Evolutionary conservation across 2,797 vertebrate species (phyloP), one percentile per base, ranked within the genome.

Genomic region (Dallia pectoralis): DNA sequence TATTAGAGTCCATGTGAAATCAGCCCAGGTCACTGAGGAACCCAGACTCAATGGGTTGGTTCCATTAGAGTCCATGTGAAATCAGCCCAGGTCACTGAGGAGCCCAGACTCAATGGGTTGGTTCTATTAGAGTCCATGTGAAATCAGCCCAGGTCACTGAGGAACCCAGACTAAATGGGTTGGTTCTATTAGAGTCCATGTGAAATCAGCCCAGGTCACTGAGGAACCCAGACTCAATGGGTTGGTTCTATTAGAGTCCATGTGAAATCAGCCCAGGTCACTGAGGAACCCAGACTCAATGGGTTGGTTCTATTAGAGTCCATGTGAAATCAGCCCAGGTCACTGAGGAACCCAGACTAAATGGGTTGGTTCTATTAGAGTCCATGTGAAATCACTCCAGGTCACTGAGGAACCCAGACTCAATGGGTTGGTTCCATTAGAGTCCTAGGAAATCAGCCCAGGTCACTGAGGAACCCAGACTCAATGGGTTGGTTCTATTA

Each of bases 261-360:
- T 89, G 18, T 69, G 4, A 72, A 67, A 51, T 75, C 76, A 27
- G 30, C 71, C 44, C 71, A 67, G 40, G 32, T 59, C 32, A 56
- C 7, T 6, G 22, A 12, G 47, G 53, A 77, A 32, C 36, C 59
- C 47, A 64, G 49, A 61, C 67, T 70, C 27, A 72, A n/a, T n/a
- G n/a, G n/a, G n/a, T n/a, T n/a, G n/a, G n/a, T n/a, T n/a, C n/a
- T n/a, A n/a, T n/a, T n/a, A n/a, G n/a, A n/a, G n/a, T 2, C 19
- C 69, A 0, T 89, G 18, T 69, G 4, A 72, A 67, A 51, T 75
- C 76, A 27, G 30, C 71, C 44, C 71, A 67, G 40, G 32, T 59
- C 32, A 56, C 7, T 6, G 22, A 12, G 47, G 53, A 77, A 32
- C 36, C 59, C 47, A 64, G 49, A 61, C 67, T 70, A n/a, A 72